Percentiles rank a stretch among this genome's conserved stretches.
Evolutionary conservation across 2,113 vertebrate genomes (phyloP).

Genomic region (Tragelaphus buxtoni): DNA sequence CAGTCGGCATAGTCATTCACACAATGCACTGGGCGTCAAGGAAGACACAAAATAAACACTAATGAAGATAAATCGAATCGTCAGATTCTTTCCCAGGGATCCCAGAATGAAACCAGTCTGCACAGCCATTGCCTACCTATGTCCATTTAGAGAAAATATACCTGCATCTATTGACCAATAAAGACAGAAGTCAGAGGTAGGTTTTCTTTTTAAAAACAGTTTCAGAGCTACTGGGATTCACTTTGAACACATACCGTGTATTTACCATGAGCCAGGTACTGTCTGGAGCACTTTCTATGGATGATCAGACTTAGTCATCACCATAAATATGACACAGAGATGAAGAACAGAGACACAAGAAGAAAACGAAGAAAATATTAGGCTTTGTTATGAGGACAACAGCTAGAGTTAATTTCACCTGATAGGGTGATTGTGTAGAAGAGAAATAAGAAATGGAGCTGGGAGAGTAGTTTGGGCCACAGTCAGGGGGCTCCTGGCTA

Average conservation of each 20-base stretch:
- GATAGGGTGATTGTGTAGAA: not conserved
- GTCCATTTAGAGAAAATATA: not conserved
- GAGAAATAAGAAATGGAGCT: not conserved
- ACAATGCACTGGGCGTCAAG: not conserved
- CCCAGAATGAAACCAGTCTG: not conserved
- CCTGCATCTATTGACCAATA: not conserved
- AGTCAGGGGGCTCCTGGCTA: not conserved
- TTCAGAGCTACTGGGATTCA: not conserved
- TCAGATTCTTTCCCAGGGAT: not conserved
- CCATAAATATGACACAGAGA: not conserved
- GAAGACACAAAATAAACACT: not conserved
- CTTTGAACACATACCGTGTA: not conserved
- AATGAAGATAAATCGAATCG: not conserved
- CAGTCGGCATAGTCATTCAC: accelerated
- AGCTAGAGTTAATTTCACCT: not conserved
- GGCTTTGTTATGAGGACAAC: not conserved
- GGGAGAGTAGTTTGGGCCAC: not conserved
- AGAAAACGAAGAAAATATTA: not conserved
- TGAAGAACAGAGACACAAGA: not conserved
- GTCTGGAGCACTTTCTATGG: not conserved
- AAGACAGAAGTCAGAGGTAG: not conserved
- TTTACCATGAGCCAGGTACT: not conserved
- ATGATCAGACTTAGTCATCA: not conserved
- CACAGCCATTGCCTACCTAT: not conserved
- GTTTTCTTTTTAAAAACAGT: not conserved